Evolutionary conservation across 2,888 invertebrate species (phyloP), one percentile per base, ranked within the genome.

Genomic region (Eucera pruinosa): DNA sequence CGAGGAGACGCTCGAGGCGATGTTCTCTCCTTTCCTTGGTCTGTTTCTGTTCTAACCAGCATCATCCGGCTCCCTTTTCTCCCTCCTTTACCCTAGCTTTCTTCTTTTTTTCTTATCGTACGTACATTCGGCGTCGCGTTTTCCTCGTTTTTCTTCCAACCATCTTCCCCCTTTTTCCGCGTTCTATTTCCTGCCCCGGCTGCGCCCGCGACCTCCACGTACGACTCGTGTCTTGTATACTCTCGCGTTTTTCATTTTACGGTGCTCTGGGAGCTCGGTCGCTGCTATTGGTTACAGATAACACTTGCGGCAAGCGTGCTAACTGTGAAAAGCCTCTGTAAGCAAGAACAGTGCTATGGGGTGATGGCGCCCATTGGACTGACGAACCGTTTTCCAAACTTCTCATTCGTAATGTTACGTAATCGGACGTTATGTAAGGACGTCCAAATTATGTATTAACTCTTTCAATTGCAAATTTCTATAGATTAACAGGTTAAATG

Each of bases 1-100:
- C 77, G 83, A 85, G 78, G 80, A 87, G 74, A 82, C 76, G 83
- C 88, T 80, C 71, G 65, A 71, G 85, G 87, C 86, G 73, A 76
- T 66, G 57, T 61, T 69, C 58, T 50, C 66, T 52, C 73, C 64
- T 60, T 54, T 39, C 50, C 55, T 67, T n/a, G 50, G 57, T 64
- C 60, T 70, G 67, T 73, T 64, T 73, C 72, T 57, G 27, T 57
- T 61, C 66, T 33, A 60, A 72, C 73, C 64, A 52, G 41, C 45
- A 54, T 68, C 58, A 69, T 68, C 60, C 67, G 36, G 45, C 52
- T 69, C 25, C 52, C 18, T 50, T 60, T 55, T 77, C 58, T 64
- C 11, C 41, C 62, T 33, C 36, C 36, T 11, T 36, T 36, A 6
- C 36, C 36, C 4, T 7, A 5, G 33, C 7, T 33, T 7, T 33